Base-by-base conservation (phyloP, 2,888 invertebrate genomes). In the Napeogenes inachia region DNA sequence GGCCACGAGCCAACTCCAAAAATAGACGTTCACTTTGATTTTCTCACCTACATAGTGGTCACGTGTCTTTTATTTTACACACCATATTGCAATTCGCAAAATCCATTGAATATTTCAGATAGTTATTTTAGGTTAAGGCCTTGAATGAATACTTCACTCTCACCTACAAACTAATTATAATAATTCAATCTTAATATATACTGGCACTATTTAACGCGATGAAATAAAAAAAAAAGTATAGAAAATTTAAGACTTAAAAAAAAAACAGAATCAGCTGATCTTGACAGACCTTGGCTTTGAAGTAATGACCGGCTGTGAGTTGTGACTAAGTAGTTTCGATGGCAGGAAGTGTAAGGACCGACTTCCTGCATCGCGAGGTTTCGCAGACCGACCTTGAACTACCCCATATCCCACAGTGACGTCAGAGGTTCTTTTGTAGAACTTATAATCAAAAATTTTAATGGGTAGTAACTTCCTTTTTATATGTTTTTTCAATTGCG, bases 11-110 rank as follows among this genome's bases (percentile, higher is more conserved):
- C 89, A 89, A 84, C 57, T 79, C 77, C 78, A 68, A 75, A 86
- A 88, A 86, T 88, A 87, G 84, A 75, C 64, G 71, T 73, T 63
- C 74, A 74, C 76, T 72, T 70, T 74, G 83, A 80, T 81, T 79
- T 80, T 82, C 80, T 78, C 85, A 85, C 85, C 85, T 85, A 74
- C 76, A 83, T 79, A 81, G 81, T 81, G 84, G 79, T 86, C 87
- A 85, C 80, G 84, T 85, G 86, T 73, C 60, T 62, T 63, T 62
- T 59, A 67, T 64, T 65, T 61, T 13, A 57, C 53, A 61, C 45
- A 54, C 30, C 56, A 35, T 13, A 59, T 55, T 63, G 63, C 47
- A 55, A 56, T 58, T 45, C 56, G 35, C 38, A 45, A 56, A 56
- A 30, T 45, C 13, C 35, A 47, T 62, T 60, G 59, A 61, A 21